Evolutionary conservation across 1,140 invertebrate genomes (phyloP), one percentile per base, ranked within the genome.

Genomic region (Ceratoteleas bidentatus): DNA sequence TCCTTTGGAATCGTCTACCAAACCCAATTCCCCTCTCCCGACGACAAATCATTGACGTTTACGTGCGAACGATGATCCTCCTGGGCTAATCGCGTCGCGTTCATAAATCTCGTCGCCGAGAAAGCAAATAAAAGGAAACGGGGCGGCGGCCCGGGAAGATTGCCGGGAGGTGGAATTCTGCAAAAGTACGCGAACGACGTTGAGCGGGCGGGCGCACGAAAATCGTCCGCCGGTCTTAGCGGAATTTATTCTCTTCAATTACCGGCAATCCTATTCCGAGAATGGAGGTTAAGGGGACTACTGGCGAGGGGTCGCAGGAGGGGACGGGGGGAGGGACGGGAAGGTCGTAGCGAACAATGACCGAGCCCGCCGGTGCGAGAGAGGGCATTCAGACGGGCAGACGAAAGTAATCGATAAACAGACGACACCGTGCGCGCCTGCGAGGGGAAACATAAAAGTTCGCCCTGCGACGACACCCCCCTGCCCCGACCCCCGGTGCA

Each of bases 331-430:
- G 24, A 24, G 24, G 24, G 24, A 24, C 24, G 70, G 78, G 78
- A 69, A 75, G 78, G 78, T 81, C 70, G 58, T 36, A 45, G 65
- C 58, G 78, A 81, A 81, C 78, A 81, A 81, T 70, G 77, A 80
- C 77, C 77, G 77, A 70, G 74, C 45, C 75, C 66, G 75, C 6
- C 61, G 61, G 52, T 66, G 58, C 69, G 64, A 65, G 75, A 74
- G 78, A 75, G 78, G 70, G 72, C 78, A 75, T 81, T 70, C 78
- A 69, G 72, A 70, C 66, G 60, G 61, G 79, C 15, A 81, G 79
- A 76, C 79, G 72, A 81, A 74, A 70, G 72, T 81, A 76, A 81
- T 78, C 81, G 81, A 78, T 79, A 83, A 83, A 78, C 70, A 72
- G 80, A 82, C 74, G 79, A 76, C 56, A 69, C 14, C 57, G 43